Evolutionary conservation across 1,140 invertebrate species (phyloP).

Genomic region (Lethocerus indicus): DNA sequence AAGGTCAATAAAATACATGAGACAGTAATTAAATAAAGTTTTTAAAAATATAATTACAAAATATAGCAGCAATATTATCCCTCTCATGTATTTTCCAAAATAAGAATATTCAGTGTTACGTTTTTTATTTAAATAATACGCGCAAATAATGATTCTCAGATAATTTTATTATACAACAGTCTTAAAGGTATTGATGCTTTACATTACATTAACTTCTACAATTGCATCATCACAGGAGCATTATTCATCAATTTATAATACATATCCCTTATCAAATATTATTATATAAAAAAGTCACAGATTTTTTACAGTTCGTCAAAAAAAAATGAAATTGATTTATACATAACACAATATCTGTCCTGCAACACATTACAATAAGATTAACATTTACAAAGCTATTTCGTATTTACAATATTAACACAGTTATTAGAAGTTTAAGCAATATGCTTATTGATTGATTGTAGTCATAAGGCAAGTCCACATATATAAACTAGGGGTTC

Average conservation of each 20-base stretch:
- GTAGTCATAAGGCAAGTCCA: constrained; percentile 7
- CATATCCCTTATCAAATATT: constrained; percentile 10
- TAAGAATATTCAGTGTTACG: too few species aligned
- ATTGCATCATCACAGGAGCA: constrained; percentile 21
- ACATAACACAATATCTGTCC: constrained; percentile 12
- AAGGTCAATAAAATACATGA: too few species aligned
- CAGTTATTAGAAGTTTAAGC: constrained; percentile 6
- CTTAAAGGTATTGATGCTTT: constrained; percentile 18
- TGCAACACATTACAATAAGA: constrained; percentile 8
- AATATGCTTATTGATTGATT: constrained; percentile 5
- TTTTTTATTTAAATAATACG: too few species aligned
- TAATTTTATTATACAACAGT: constrained; percentile 16
- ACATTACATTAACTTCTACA: constrained; percentile 14
- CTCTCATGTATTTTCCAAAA: too few species aligned
- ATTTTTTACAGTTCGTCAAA: constrained; percentile 9
- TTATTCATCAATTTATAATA: constrained; percentile 15
- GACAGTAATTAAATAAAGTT: too few species aligned
- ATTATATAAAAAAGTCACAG: constrained; percentile 14
- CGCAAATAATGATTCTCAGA: constrained; percentile 1
- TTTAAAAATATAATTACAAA: too few species aligned
- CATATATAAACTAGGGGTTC: not conserved
- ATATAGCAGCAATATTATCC: too few species aligned
- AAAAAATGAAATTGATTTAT: constrained; percentile 14
- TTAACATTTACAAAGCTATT: constrained; percentile 13
- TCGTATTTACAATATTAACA: constrained; percentile 17